phyloP scores from a whole-genome alignment of 1,140 invertebrate species.

The Cherax quadricarinatus region DNA sequence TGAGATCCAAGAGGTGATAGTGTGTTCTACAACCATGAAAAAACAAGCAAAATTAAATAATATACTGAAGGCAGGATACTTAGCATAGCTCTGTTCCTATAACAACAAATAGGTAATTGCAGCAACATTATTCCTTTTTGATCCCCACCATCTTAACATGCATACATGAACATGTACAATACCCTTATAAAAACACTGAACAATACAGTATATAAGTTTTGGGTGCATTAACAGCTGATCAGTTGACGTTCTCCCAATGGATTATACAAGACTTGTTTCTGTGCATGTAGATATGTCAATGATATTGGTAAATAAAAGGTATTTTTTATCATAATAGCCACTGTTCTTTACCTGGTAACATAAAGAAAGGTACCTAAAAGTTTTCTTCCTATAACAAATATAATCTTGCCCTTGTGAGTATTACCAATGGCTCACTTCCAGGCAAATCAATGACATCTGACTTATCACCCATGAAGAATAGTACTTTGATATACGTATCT shows the following conservation, averaged over 20 bases:
- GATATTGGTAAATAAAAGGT: slow-evolving; percentile 67
- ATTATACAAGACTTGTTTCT: slow-evolving; percentile 32
- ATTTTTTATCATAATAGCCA: slow-evolving; percentile 57
- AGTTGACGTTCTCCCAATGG: slow-evolving; percentile 56
- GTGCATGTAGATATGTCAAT: slow-evolving; percentile 68
- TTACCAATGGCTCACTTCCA: no score
- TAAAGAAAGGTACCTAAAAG: no score
- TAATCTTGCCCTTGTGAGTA: no score
- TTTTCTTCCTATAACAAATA: no score
- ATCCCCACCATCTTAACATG: background rate
- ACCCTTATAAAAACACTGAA: background rate
- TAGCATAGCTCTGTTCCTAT: background rate
- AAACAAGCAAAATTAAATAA: no score
- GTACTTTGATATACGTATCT: no score
- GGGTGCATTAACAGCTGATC: slow-evolving; percentile 63
- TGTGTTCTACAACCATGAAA: no score
- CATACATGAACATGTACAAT: background rate
- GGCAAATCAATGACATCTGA: no score
- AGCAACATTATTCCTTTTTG: no score
- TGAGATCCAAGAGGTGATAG: no score
- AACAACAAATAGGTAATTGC: background rate
- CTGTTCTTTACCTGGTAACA: slow-evolving; percentile 6
- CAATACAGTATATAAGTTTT: slow-evolving; percentile 18
- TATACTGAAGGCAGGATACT: background rate
- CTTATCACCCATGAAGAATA: no score